These are phyloP conservation scores for Drosophila prosaltans DNA, from an alignment of 1,140 invertebrate genomes.

Conservation along the genomic window DNA sequence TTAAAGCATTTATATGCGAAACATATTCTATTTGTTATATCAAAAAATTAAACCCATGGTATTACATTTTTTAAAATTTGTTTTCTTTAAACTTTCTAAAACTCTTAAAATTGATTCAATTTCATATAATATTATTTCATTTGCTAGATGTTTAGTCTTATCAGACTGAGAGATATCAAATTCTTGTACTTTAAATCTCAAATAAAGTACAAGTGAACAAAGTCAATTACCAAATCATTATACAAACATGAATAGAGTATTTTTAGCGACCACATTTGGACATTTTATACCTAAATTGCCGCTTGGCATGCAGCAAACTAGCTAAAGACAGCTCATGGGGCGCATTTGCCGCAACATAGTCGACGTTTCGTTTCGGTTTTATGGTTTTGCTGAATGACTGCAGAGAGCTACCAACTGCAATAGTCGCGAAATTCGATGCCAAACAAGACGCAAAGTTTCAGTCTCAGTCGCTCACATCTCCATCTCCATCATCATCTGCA, in stretches of 20 bases:
- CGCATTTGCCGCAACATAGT: constrained; percentile 41
- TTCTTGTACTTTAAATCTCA: too few species aligned
- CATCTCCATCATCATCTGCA: neutral
- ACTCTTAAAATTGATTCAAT: too few species aligned
- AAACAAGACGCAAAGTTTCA: constrained; percentile 43
- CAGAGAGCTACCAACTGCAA: constrained; percentile 30
- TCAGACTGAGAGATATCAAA: too few species aligned
- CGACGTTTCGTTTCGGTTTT: constrained; percentile 74
- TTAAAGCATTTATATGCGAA: too few species aligned
- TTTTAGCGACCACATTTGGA: constrained; percentile 69
- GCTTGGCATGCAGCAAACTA: constrained; percentile 68
- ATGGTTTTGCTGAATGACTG: constrained; percentile 73
- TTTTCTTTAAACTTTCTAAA: too few species aligned
- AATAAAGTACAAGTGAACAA: neutral
- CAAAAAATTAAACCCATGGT: too few species aligned
- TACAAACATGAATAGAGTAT: neutral
- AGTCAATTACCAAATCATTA: neutral
- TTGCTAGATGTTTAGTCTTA: too few species aligned
- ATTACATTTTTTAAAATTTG: too few species aligned
- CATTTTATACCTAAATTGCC: constrained; percentile 78
- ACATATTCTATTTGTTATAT: too few species aligned
- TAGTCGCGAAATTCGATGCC: constrained; percentile 75
- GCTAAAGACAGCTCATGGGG: constrained; percentile 33
- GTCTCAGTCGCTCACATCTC: constrained; percentile 14
- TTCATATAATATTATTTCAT: too few species aligned